Evolutionary conservation across 2,888 invertebrate genomes (phyloP), one percentile per base, ranked within the genome.

Genomic region (Deilephila elpenor): DNA sequence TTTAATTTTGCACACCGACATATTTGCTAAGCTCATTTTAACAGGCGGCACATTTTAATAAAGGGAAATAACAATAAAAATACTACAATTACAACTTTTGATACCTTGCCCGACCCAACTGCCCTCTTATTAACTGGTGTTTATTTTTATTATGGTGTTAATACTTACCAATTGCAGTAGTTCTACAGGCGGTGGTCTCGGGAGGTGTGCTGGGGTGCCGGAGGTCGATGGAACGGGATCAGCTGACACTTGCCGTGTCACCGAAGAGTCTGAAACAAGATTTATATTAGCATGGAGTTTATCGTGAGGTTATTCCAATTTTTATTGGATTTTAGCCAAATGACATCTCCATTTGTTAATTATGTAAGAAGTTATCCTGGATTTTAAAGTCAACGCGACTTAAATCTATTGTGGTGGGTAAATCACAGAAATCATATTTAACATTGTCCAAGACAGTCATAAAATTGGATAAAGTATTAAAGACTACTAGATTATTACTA

Each of bases 141-240:
- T 11, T 44, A 2, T 44, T 44, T 44, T 44, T 11, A 11, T 0
- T 44, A 44, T 3, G 11, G 11, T 11, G 32, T 32, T 32, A 2
- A 11, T 59, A 64, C 75, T 81, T 86, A 93, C 93, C 86, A 93
- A 76, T 85, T 91, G 90, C 59, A 90, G 75, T 14, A 91, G 75
- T 11, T 93, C 93, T 11, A 86, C 84, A 0, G 92, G 89, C 11
- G 91, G 89, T 0, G 87, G 82, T 19, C 93, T 83, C 0, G 89
- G 86, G 34, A 88, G 76, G 76, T 94, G 94, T 29, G 93, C 91
- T 0, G 94, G 94, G 59, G 94, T 94, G 32, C 93, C 89, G 0
- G 94, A 94, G 0, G 94, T 94, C 60, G 94, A 94, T 25, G 94
- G 91, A n/a, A 84, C 89, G 0, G 93, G 94, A 78, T 94, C 94